Percentiles rank a stretch among this genome's conserved stretches.
These are phyloP conservation scores for Ridgeia piscesae DNA, from an alignment of 1,140 invertebrate genomes.

Conservation along the genomic window DNA sequence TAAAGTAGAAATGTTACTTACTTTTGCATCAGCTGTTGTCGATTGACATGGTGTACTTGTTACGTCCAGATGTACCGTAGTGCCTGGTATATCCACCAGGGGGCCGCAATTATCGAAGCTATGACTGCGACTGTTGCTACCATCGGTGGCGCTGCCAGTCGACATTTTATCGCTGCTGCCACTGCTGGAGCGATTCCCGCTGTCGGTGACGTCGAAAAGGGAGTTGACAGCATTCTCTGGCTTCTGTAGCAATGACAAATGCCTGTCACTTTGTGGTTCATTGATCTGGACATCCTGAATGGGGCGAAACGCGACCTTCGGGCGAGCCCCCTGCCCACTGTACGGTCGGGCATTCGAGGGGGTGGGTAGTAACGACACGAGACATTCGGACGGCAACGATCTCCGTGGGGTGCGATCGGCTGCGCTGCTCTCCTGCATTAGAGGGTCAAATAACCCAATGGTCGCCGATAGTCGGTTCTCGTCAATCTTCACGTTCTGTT, in stretches of 20 bases:
- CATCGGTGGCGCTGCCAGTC: background rate
- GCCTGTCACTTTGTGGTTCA: background rate
- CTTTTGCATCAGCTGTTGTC: background rate
- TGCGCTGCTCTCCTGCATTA: conserved; percentile 32
- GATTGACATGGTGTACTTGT: background rate
- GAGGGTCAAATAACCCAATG: conserved; percentile 48
- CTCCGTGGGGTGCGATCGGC: background rate
- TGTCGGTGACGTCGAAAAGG: background rate
- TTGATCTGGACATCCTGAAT: conserved; percentile 11
- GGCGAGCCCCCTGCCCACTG: conserved; percentile 27
- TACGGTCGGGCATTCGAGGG: conserved; percentile 11
- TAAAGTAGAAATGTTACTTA: background rate
- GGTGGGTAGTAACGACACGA: background rate
- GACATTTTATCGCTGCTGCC: background rate
- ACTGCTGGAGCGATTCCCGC: background rate
- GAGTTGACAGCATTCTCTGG: background rate
- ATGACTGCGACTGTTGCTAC: background rate
- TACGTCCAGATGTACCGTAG: background rate
- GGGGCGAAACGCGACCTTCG: background rate
- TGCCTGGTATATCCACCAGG: background rate
- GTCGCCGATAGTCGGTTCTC: conserved; percentile 44
- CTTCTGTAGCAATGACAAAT: background rate
- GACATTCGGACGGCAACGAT: background rate
- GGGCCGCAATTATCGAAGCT: background rate
- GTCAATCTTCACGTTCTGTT: conserved; percentile 48